These are phyloP conservation scores for Calcarius lapponicus DNA, from an alignment of 2,797 vertebrate genomes.

Conservation along the genomic window DNA sequence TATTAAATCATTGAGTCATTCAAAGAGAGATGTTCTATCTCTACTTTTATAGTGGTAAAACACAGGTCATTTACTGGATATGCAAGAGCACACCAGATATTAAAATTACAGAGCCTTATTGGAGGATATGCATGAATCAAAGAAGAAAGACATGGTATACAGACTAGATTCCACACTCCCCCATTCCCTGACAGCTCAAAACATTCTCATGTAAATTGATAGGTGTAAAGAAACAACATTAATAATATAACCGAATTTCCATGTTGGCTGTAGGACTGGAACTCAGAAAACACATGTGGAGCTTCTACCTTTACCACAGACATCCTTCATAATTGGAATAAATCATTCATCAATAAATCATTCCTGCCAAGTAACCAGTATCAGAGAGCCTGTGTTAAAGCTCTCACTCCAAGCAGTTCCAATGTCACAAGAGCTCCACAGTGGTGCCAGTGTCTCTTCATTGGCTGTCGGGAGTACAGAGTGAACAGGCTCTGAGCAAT, in stretches of 20 bases:
- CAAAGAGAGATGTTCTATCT: slow-evolving; percentile 3
- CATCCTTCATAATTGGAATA: neutral
- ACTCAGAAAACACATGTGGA: neutral
- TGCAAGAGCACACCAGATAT: neutral
- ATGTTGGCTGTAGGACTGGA: neutral
- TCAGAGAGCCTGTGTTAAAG: neutral
- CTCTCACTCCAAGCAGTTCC: neutral
- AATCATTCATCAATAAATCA: neutral
- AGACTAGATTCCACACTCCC: neutral
- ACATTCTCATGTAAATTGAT: slow-evolving; percentile 10
- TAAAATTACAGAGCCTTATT: slow-evolving; percentile 24
- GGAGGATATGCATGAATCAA: neutral
- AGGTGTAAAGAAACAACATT: neutral
- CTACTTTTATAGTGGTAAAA: slow-evolving; percentile 19
- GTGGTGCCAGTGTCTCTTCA: neutral
- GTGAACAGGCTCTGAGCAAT: neutral
- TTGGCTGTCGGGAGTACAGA: neutral
- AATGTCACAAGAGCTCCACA: neutral
- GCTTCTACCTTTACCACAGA: neutral
- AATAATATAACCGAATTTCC: neutral
- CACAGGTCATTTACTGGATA: neutral
- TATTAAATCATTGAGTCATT: neutral
- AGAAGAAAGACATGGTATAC: neutral
- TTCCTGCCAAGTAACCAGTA: neutral
- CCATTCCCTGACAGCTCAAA: neutral